Conservation (phyloP, 2,113 vertebrate species). For the Tachysurus vachellii region DNA sequence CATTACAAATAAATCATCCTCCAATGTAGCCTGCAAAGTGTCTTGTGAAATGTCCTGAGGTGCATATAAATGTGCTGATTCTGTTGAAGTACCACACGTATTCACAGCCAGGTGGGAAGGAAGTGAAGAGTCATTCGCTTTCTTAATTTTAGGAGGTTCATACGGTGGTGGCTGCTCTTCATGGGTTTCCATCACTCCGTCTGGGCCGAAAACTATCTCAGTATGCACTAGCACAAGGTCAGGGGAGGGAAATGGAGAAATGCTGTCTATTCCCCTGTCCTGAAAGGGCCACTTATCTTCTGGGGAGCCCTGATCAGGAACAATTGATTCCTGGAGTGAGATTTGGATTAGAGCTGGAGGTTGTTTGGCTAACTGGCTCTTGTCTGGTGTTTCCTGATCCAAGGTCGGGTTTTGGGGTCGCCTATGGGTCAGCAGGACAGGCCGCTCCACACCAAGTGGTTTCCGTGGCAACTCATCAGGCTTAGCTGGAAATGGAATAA, state of each 20-base stretch:
- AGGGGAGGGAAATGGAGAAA: conserved; percentile 56
- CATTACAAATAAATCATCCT: neutral
- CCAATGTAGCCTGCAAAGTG: conserved; percentile 6
- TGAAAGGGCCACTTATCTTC: conserved; percentile 44
- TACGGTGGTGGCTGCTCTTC: conserved; percentile 57
- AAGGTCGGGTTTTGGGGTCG: conserved; percentile 37
- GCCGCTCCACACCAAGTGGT: conserved; percentile 80
- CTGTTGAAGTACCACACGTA: neutral
- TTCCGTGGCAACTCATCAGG: conserved; percentile 82
- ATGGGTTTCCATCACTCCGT: conserved; percentile 25
- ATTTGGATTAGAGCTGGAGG: conserved; percentile 22
- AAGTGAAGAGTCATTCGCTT: neutral
- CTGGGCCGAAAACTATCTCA: conserved; percentile 39
- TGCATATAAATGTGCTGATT: conserved; percentile 13
- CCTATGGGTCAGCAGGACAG: conserved; percentile 70
- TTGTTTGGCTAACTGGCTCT: conserved; percentile 34
- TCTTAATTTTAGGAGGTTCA: conserved; percentile 40
- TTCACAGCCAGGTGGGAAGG: neutral
- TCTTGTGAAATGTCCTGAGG: conserved; percentile 19
- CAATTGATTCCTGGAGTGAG: conserved; percentile 45
- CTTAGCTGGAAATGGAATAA: conserved; percentile 68
- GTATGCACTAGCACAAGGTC: conserved; percentile 61
- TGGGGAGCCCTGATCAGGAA: conserved; percentile 50
- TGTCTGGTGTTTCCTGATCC: conserved; percentile 45
- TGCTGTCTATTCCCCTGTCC: conserved; percentile 20